Evolutionary conservation across 2,797 vertebrate genomes (phyloP), one percentile per base, ranked within the genome.

Genomic region (Artibeus lituratus): DNA sequence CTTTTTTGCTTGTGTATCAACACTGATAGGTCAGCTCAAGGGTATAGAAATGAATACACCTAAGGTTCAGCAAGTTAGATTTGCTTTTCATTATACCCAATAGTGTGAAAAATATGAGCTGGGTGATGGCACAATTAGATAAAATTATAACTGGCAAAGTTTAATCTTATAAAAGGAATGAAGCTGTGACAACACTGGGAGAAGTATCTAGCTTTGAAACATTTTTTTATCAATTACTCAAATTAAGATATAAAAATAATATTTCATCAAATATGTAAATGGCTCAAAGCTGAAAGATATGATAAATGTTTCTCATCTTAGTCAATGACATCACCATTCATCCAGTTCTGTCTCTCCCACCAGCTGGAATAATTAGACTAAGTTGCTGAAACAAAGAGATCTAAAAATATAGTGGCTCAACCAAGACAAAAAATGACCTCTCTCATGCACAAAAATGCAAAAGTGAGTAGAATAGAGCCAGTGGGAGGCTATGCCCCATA

Each of bases 221-320:
- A 87, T 77, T 91, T 93, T 80, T 93, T 80, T 78, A 91, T 85
- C n/a, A 80, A 57, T 94, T 93, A 82, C 10, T 84, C 37, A 87
- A 81, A 70, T 73, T 91, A 91, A 84, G 1, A 78, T 35, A 89
- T 81, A 91, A 87, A 74, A 90, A 92, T 53, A 69, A 69, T 74
- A 85, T 95, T 90, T 87, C 88, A 77, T 81, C 53, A 73, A 86
- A 65, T 55, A 77, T 85, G 37, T 59, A 77, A 85, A 76, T 81
- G 39, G 85, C 35, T 85, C 76, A 91, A 91, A 86, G 53, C 59
- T 77, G 39, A 96, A 84, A 89, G 69, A 59, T 55, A 91, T 55
- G 32, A 84, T 73, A 65, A 77, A 77, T 57, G 19, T 49, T 67
- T 91, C 69, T 39, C 29, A 32, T 72, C 24, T 96, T 39, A 49